Evolutionary conservation across 2,113 vertebrate genomes (phyloP).

Genomic region (Entomyzon cyanotis): DNA sequence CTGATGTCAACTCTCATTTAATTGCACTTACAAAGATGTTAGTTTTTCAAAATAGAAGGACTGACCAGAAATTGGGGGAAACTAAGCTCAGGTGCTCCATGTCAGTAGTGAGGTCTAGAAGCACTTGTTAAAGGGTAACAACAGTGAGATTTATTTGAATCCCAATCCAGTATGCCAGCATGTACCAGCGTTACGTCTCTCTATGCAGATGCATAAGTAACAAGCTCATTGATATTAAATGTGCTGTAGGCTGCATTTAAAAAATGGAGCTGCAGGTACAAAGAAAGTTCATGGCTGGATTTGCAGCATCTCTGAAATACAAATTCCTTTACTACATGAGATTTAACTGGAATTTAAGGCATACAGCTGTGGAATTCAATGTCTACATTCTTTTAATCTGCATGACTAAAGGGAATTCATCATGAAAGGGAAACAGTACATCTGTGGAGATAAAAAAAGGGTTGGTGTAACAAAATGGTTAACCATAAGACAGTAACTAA

Average conservation of each 20-base stretch:
- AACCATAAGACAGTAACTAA: conserved; percentile 43
- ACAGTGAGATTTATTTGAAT: neutral
- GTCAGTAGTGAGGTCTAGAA: neutral
- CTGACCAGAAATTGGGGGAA: neutral
- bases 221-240: neutral
- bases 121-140: neutral
- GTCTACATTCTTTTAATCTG: neutral
- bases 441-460: conserved; percentile 27
- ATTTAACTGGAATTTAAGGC: neutral
- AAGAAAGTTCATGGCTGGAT: neutral
- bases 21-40: neutral
- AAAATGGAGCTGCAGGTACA: neutral
- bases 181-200: neutral
- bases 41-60: neutral
- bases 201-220: neutral
- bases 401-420: neutral
- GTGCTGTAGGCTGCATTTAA: neutral
- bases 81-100: neutral
- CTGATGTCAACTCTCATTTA: neutral
- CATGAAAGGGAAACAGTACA: neutral
- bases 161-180: neutral
- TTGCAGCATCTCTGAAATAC: neutral
- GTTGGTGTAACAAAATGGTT: conserved; percentile 18
- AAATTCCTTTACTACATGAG: neutral
- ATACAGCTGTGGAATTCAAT: neutral